Evolutionary conservation across 2,797 vertebrate genomes (phyloP).

Genomic region (Halcyon smyrnensis): DNA sequence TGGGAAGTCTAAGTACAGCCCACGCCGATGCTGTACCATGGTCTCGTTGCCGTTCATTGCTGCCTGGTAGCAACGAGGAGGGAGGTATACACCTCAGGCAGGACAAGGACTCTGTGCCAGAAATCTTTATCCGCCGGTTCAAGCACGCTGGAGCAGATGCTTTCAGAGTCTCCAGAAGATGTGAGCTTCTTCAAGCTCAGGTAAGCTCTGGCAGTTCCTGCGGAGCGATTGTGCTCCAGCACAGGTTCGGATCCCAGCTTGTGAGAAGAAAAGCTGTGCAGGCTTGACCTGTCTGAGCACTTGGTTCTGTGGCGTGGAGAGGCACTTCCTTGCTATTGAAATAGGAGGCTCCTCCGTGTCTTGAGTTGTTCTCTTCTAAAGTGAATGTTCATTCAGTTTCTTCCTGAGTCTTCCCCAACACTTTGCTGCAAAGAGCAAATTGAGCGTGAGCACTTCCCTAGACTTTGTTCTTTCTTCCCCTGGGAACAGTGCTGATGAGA

Average conservation of each 20-base stretch:
- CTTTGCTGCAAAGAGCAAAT: background rate
- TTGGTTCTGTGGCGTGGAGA: background rate
- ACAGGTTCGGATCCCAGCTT: too few relatives aligned
- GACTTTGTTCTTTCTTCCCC: background rate
- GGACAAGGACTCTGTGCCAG: too few relatives aligned
- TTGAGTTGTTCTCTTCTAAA: background rate
- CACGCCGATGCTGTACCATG: too few relatives aligned
- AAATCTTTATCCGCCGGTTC: too few relatives aligned
- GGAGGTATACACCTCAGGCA: too few relatives aligned
- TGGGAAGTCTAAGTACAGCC: background rate
- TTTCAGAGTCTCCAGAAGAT: background rate
- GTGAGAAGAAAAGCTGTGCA: background rate
- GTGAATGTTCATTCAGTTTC: background rate
- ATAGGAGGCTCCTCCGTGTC: background rate
- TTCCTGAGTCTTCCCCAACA: background rate
- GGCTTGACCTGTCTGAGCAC: background rate
- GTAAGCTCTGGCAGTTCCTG: too few relatives aligned
- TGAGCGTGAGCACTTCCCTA: background rate
- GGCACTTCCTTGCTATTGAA: background rate
- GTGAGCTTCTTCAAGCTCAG: too few relatives aligned
- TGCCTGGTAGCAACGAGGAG: too few relatives aligned
- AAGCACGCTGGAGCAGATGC: background rate
- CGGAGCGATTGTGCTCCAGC: background rate
- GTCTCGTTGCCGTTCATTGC: too few relatives aligned
- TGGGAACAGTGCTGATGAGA: background rate